Evolutionary conservation across 2,797 vertebrate genomes (phyloP).

Genomic region (Stomatorhinus walkeri): DNA sequence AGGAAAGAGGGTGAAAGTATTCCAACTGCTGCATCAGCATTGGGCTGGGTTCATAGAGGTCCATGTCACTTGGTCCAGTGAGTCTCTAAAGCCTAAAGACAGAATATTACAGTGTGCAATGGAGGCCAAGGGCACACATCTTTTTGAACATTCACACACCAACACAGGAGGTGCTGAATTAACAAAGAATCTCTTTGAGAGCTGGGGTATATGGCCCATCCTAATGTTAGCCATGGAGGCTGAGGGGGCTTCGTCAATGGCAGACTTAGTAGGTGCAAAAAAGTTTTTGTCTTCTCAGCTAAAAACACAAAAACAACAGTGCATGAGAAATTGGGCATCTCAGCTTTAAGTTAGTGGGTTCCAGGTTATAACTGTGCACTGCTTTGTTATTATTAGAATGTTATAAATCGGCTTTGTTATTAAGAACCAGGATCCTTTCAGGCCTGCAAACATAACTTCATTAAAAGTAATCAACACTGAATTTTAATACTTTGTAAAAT

Average conservation of each 20-base stretch:
- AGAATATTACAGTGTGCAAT: conserved; percentile 11
- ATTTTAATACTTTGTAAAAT: not conserved
- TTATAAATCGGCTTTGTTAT: not conserved
- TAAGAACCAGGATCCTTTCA: not conserved
- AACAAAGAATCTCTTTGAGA: conserved; percentile 13
- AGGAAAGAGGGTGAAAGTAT: not conserved
- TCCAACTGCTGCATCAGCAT: not conserved
- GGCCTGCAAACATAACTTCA: too few species aligned
- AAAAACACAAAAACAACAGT: conserved; percentile 1
- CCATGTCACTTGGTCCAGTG: not conserved
- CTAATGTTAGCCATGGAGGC: not conserved
- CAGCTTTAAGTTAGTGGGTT: not conserved
- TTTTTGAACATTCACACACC: not conserved
- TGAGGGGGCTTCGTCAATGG: not conserved
- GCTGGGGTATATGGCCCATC: not conserved
- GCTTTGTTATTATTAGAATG: not conserved
- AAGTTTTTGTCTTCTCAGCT: not conserved
- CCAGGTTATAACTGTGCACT: not conserved
- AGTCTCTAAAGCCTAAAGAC: not conserved
- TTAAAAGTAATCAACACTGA: not conserved
- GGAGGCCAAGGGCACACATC: not conserved
- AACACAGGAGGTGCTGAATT: conserved; percentile 16
- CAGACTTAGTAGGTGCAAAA: not conserved
- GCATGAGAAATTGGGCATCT: not conserved
- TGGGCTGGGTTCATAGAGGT: not conserved